Conservation (phyloP, 2,113 vertebrate species). For the Melanerpes aurifrons region DNA sequence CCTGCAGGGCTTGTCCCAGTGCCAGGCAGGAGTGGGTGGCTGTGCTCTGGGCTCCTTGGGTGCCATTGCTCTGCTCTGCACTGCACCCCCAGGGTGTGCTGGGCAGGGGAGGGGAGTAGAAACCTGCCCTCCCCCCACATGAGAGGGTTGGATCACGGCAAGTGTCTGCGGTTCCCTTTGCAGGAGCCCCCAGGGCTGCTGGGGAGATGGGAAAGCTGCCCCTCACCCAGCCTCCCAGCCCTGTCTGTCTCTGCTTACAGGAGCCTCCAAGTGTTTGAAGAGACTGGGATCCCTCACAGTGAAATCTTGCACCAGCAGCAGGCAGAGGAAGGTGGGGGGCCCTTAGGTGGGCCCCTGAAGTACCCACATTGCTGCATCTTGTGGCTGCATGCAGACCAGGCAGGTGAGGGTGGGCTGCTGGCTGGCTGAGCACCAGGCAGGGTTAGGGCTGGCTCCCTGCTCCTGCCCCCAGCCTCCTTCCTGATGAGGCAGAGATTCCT, state of each 20-base stretch:
- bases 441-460: not conserved
- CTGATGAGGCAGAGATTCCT: not conserved
- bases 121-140: not conserved
- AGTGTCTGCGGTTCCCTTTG: conserved; percentile 23
- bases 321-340: conserved; percentile 85
- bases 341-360: conserved; percentile 89
- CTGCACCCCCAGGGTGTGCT: not conserved
- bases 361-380: conserved; percentile 90
- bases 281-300: conserved; percentile 90
- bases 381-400: conserved; percentile 90
- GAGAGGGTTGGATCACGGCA: not conserved
- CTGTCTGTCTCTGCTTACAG: conserved; percentile 68
- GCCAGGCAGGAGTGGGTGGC: conserved; percentile 47
- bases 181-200: not conserved
- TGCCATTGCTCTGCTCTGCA: not conserved
- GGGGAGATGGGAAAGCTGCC: not conserved
- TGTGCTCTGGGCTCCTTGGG: not conserved
- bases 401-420: conserved; percentile 75
- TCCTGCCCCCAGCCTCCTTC: not conserved
- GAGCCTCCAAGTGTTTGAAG: conserved; percentile 92
- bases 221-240: conserved; percentile 24
- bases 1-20: not conserved
- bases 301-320: conserved; percentile 87
- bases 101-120: not conserved
- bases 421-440: not conserved